phyloP scores from a whole-genome alignment of 2,113 vertebrate genomes.

The Zosterops japonicus region DNA sequence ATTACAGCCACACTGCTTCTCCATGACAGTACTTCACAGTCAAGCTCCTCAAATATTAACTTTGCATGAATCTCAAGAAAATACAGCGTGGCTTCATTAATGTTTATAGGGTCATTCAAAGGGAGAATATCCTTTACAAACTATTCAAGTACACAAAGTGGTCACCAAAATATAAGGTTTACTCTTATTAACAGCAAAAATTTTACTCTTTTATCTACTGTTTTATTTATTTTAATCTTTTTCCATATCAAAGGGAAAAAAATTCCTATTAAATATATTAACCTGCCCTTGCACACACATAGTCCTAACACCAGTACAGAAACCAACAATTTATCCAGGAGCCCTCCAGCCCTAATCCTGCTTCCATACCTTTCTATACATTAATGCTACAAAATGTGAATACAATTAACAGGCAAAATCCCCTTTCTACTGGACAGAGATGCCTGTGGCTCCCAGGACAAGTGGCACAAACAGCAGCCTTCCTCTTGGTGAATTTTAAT shows the following conservation, averaged over 20 bases:
- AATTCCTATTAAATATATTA: neutral
- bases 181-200: neutral
- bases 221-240: neutral
- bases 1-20: neutral
- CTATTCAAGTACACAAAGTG: neutral
- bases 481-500: slow-evolving; percentile 19
- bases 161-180: fast-evolving
- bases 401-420: neutral
- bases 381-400: neutral
- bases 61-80: neutral
- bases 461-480: neutral
- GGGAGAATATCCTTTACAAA: neutral
- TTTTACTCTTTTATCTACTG: neutral
- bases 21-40: neutral
- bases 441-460: slow-evolving; percentile 5
- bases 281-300: neutral
- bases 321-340: neutral
- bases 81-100: neutral
- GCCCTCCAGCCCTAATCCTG: neutral
- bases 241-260: neutral
- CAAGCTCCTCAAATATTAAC: neutral
- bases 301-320: neutral
- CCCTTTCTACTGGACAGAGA: neutral
- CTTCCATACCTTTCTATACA: neutral
- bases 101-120: neutral